Evolutionary conservation across 2,888 invertebrate species (phyloP).

Genomic region (Cerastis rubricosa): DNA sequence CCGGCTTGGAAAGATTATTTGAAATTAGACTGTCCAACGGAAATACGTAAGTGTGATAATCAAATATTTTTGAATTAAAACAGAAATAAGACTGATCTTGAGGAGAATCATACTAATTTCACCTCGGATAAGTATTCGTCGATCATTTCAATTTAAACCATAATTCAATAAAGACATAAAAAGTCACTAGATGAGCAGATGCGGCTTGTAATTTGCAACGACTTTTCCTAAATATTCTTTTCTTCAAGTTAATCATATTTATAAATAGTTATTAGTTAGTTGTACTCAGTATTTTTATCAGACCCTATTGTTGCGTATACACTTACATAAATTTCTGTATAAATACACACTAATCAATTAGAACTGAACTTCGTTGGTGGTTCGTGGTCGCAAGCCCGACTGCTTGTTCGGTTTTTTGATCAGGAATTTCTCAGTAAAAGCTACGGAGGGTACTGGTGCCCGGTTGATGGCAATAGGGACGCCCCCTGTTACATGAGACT

Average conservation of each 20-base stretch:
- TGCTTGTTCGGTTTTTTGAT: too few relatives aligned
- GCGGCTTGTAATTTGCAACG: too few relatives aligned
- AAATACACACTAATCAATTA: neutral
- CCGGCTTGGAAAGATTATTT: slow-evolving; percentile 81
- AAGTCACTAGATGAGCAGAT: neutral
- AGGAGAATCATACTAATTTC: neutral
- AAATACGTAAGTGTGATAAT: slow-evolving; percentile 82
- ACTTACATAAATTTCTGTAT: neutral
- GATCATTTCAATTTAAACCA: neutral
- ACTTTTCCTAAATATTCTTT: neutral
- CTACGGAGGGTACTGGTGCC: too few relatives aligned
- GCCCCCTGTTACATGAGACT: too few relatives aligned
- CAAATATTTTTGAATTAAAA: neutral
- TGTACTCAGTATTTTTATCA: neutral
- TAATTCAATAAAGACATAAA: neutral
- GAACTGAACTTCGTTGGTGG: too few relatives aligned
- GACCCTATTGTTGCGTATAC: neutral
- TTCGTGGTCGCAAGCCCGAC: too few relatives aligned
- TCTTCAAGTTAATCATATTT: neutral
- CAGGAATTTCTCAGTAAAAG: too few relatives aligned
- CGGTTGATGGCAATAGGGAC: too few relatives aligned
- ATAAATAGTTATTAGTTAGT: neutral
- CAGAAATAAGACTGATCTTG: neutral
- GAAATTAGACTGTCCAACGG: slow-evolving; percentile 84
- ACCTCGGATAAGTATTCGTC: neutral